These are phyloP conservation scores for Cephalophus harveyi DNA, from an alignment of 2,113 vertebrate species.

Conservation along the genomic window DNA sequence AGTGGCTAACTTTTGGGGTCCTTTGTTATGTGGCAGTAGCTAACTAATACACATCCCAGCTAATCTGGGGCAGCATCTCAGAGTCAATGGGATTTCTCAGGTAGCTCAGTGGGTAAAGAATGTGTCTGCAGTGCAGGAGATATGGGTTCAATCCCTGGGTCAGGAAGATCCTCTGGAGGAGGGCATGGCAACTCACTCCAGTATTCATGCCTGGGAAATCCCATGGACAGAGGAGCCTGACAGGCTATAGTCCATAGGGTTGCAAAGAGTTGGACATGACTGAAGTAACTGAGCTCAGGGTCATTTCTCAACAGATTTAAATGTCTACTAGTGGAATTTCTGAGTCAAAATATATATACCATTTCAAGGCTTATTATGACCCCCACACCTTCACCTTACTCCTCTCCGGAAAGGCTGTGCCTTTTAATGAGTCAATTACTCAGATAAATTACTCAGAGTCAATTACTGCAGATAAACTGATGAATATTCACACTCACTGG, in stretches of 20 bases:
- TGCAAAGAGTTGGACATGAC: neutral
- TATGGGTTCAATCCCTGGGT: neutral
- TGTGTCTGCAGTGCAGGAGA: neutral
- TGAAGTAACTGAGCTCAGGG: neutral
- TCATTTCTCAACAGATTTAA: neutral
- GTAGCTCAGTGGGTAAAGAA: neutral
- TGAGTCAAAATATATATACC: neutral
- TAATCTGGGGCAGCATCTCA: neutral
- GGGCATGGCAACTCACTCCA: neutral
- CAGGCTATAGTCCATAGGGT: neutral
- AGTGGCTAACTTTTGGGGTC: neutral
- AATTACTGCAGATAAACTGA: neutral
- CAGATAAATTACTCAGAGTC: no score
- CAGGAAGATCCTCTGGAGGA: neutral
- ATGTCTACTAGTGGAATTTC: neutral
- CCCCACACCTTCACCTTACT: neutral
- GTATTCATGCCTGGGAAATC: neutral
- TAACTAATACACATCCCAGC: neutral
- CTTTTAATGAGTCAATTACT: no score
- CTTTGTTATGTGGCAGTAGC: neutral
- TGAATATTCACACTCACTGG: neutral
- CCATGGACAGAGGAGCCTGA: neutral
- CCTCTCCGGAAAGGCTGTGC: neutral
- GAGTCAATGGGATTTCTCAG: neutral
- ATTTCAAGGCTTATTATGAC: neutral